Conservation (phyloP, 2,888 invertebrate genomes). For the Acanthoscelides obtectus region DNA sequence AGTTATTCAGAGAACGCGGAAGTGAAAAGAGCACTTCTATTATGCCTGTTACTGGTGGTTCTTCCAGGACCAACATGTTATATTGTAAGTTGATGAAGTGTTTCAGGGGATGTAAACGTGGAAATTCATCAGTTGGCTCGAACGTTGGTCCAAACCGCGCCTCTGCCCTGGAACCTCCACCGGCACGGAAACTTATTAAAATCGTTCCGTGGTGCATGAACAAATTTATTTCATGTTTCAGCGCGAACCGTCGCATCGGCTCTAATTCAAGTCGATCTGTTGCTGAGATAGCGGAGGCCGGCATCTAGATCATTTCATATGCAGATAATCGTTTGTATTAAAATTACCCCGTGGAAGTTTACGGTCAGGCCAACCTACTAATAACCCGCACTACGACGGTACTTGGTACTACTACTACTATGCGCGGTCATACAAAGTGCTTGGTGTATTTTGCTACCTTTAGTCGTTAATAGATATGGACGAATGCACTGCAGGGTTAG, state of each 20-base stretch:
- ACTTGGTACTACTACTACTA: slow-evolving; percentile 3
- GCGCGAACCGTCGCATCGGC: slow-evolving; percentile 10
- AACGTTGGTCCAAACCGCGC: neutral
- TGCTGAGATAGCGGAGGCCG: slow-evolving; percentile 9
- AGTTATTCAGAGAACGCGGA: no score
- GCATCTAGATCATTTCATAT: slow-evolving; percentile 8
- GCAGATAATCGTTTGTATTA: slow-evolving; percentile 26
- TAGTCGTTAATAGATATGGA: neutral
- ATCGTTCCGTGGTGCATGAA: slow-evolving; percentile 29
- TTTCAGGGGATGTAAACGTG: no score
- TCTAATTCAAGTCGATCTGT: slow-evolving; percentile 18
- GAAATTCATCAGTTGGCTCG: no score
- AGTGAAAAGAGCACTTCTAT: no score
- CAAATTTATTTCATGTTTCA: slow-evolving; percentile 22
- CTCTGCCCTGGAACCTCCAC: neutral
- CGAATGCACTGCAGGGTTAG: neutral
- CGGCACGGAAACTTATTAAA: slow-evolving; percentile 22
- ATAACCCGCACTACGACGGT: neutral
- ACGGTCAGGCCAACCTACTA: neutral
- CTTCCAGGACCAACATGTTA: no score
- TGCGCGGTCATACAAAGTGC: neutral
- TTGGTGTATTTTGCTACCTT: neutral
- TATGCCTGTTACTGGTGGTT: no score
- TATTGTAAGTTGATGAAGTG: no score
- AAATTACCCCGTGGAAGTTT: slow-evolving; percentile 19